A percentile compares a stretch with the other conserved stretches of the same genome.
phyloP scores from a whole-genome alignment of 2,113 vertebrate species.

The Globicephala melas region DNA sequence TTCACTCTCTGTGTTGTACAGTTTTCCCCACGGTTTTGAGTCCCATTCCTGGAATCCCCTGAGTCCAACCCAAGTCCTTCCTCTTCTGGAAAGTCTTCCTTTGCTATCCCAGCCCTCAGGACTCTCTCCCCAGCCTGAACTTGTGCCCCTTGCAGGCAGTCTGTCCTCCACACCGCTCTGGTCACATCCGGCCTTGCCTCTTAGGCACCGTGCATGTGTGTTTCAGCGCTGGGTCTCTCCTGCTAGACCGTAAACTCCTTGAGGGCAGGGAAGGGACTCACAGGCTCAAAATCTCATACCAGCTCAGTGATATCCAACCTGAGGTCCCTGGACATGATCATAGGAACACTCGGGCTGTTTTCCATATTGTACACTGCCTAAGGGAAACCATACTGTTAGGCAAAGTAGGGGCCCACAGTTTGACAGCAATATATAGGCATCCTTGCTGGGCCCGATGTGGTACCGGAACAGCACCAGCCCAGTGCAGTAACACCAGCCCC shows the following conservation, averaged over 20 bases:
- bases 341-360: not conserved
- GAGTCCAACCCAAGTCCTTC: not conserved
- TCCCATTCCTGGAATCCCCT: not conserved
- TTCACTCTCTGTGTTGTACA: too few species aligned
- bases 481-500: not conserved
- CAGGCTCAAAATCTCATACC: not conserved
- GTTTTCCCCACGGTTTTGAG: not conserved
- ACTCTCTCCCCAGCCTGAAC: not conserved
- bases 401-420: not conserved
- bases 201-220: rapidly evolving
- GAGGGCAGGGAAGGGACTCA: not conserved
- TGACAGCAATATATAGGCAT: rapidly evolving
- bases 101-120: too few species aligned
- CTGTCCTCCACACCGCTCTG: not conserved
- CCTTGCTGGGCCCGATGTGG: not conserved
- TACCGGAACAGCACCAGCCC: not conserved
- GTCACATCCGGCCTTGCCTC: not conserved
- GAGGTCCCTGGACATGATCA: not conserved
- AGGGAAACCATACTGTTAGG: not conserved
- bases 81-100: not conserved
- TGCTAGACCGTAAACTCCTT: not conserved
- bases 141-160: not conserved
- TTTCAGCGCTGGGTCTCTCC: not conserved
- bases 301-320: not conserved
- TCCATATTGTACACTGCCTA: not conserved